Base-by-base conservation (phyloP, 2,113 vertebrate genomes). In the Spheniscus mendiculus region DNA sequence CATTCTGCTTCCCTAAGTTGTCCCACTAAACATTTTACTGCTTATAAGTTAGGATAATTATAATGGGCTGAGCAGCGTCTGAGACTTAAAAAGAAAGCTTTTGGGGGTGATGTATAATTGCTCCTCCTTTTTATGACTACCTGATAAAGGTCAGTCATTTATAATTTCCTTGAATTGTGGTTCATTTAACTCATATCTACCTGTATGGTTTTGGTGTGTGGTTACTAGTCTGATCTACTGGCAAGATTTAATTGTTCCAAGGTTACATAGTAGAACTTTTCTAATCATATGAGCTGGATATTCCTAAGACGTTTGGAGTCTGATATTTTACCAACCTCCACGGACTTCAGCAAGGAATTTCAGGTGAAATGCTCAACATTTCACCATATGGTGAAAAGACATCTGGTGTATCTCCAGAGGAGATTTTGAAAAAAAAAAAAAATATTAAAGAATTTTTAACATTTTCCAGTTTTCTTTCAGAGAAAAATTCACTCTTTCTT, bases 11-110 rank as follows among this genome's bases (percentile, higher is more conserved):
- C 58, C 12, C 2, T 62, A 65, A 89, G 38, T 81, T 90, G 42
- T 67, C 32, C 59, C 67, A 67, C 83, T 89, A 94, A 96, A 78
- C 23, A 87, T 87, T 94, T 92, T 95, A 87, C 30, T 94, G n/a
- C 65, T 90, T 93, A 11, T 74, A 66, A 74, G 36, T 86, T 58
- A 93, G 7, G 34, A 61, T 80, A 85, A 87, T 93, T 79, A 67
- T 29, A 74, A 42, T 72, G 42, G 25, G 56, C n/a, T 79, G 58
- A 89, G 73, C 12, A 86, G 17, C 11, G 4, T 29, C 62, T 78
- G 71, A 81, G 52, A 71, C 62, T 81, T 66, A 81, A 71, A 92
- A 89, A 70, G 34, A 89, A 76, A 74, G 12, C 12, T 89, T 96
- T 93, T 69, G 18, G 19, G 15, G 20, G 11, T 83, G n/a, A 89